A percentile compares a stretch with the other conserved stretches of the same genome.
These are phyloP conservation scores for Phyllostomus discolor DNA, from an alignment of 2,113 vertebrate genomes.

Conservation along the genomic window DNA sequence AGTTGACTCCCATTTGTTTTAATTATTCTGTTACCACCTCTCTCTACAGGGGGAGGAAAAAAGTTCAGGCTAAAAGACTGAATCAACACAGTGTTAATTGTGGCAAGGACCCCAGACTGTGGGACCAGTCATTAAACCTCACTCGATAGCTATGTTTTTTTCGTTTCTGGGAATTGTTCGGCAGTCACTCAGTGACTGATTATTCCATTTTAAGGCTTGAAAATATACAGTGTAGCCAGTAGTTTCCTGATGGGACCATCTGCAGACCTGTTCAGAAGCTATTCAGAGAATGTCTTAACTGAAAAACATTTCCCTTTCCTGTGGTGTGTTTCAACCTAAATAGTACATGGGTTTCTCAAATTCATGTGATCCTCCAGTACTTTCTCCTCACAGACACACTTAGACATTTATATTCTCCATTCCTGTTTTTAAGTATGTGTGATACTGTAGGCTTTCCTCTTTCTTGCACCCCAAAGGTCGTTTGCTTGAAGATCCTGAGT, in stretches of 20 bases:
- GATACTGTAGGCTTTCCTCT: not conserved
- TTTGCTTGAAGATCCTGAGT: constrained; percentile 15
- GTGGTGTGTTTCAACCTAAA: constrained; percentile 22
- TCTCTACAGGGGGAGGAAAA: not conserved
- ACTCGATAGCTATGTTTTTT: not conserved
- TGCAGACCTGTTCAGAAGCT: constrained; percentile 42
- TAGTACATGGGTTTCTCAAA: constrained; percentile 15
- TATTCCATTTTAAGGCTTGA: constrained; percentile 37
- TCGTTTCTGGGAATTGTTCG: constrained; percentile 54
- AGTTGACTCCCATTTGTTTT: not conserved
- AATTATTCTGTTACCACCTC: not conserved
- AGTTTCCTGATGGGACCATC: constrained; percentile 40
- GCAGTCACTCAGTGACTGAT: constrained; percentile 23
- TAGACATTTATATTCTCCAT: not conserved
- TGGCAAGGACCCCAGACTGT: not conserved
- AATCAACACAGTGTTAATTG: not conserved
- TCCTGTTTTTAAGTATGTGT: not conserved
- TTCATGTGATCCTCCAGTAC: not conserved
- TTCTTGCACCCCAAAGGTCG: not conserved
- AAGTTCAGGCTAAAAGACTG: not conserved
- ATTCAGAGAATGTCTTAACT: constrained; percentile 43
- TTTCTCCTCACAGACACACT: constrained; percentile 16
- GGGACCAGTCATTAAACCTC: not conserved
- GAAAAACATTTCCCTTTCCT: constrained; percentile 40
- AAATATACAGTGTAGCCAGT: constrained; percentile 1